phyloP scores from a whole-genome alignment of 2,113 vertebrate species.

The Indri indri region DNA sequence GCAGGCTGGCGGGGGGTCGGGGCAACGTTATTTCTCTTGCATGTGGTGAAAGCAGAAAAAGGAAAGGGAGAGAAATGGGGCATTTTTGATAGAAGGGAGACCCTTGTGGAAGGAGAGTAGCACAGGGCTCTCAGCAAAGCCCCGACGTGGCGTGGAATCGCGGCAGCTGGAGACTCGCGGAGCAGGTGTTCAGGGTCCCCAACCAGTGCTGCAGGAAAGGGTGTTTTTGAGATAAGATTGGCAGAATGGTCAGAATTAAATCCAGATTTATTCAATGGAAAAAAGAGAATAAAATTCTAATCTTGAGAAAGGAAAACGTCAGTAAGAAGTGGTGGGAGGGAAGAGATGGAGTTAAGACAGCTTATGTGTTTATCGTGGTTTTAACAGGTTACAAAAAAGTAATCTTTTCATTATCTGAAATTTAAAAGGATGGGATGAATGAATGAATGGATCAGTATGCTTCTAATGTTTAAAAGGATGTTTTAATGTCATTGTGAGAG shows the following conservation, averaged over 20 bases:
- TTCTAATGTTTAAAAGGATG: neutral
- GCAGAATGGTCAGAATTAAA: neutral
- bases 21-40: fast-evolving
- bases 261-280: neutral
- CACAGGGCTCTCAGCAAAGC: fast-evolving
- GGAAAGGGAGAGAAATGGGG: neutral
- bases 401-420: neutral
- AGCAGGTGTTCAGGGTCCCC: fast-evolving
- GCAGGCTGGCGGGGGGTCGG: fast-evolving
- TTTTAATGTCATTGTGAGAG: neutral
- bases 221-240: neutral
- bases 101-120: neutral
- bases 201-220: fast-evolving
- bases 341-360: fast-evolving
- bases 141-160: too few species aligned
- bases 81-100: neutral
- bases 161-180: fast-evolving
- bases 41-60: fast-evolving
- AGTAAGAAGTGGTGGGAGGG: fast-evolving
- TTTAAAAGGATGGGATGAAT: neutral
- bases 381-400: neutral
- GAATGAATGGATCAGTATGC: neutral
- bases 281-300: neutral
- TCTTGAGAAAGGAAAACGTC: neutral
- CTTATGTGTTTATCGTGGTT: neutral